Evolutionary conservation across 2,888 invertebrate species (phyloP).

Genomic region (Azorinus chamasolen): DNA sequence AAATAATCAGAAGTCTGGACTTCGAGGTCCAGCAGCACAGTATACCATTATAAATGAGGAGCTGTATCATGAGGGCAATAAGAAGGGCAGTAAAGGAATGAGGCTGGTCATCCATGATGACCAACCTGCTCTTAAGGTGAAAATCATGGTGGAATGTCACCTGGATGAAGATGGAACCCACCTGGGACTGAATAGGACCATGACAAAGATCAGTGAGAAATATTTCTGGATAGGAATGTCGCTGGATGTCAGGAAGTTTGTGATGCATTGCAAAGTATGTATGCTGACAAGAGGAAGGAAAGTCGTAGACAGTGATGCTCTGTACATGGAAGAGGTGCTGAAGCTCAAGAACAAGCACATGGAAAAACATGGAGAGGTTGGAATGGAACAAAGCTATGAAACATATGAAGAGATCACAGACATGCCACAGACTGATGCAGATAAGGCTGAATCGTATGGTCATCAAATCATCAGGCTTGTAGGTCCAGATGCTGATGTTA

Average conservation of each 20-base stretch:
- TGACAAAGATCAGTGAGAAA: conserved; percentile 38
- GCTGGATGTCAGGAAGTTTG: conserved; percentile 50
- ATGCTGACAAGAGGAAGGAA: conserved; percentile 28
- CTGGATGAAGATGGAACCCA: conserved; percentile 59
- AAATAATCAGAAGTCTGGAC: conserved; percentile 46
- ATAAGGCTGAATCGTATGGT: conserved; percentile 4
- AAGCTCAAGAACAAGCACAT: conserved; percentile 25
- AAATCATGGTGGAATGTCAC: conserved; percentile 57
- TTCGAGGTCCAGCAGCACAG: conserved; percentile 48
- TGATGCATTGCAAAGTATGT: conserved; percentile 53
- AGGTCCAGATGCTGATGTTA: conserved; percentile 45
- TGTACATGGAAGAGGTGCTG: conserved; percentile 33
- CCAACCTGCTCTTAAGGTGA: conserved; percentile 57
- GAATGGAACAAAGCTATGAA: background rate
- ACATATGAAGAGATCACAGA: conserved; percentile 15
- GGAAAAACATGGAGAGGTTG: conserved; percentile 5
- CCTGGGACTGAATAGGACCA: conserved; percentile 46
- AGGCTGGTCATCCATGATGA: conserved; percentile 54
- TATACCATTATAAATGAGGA: conserved; percentile 50
- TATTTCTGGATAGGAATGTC: conserved; percentile 51
- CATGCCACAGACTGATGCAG: conserved; percentile 6
- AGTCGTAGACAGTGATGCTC: conserved; percentile 7
- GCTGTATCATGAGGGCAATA: conserved; percentile 48
- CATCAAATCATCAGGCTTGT: conserved; percentile 45
- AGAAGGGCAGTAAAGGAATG: conserved; percentile 36